phyloP scores from a whole-genome alignment of 2,113 vertebrate species.

The Oreochromis tanganicae region DNA sequence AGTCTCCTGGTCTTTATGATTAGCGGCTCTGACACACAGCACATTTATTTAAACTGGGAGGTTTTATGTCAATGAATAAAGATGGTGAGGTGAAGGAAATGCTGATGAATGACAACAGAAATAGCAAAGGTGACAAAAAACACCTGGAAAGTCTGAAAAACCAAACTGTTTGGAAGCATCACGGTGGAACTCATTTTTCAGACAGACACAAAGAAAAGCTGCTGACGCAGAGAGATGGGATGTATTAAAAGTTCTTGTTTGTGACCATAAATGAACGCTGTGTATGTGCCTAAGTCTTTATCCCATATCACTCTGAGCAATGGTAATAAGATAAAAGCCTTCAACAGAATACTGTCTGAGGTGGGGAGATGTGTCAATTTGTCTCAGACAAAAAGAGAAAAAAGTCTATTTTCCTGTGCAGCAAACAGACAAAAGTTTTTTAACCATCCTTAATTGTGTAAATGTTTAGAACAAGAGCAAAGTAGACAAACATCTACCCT shows the following conservation, averaged over 20 bases:
- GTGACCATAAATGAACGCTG: slow-evolving; percentile 7
- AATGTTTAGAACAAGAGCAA: neutral
- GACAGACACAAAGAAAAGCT: neutral
- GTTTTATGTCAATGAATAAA: neutral
- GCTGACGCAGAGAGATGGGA: slow-evolving; percentile 20
- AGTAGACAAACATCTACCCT: neutral
- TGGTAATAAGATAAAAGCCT: slow-evolving; percentile 1
- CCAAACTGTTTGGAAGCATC: neutral
- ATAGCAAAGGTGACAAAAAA: neutral
- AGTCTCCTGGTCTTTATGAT: neutral
- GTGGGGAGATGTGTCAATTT: neutral
- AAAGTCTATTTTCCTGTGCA: neutral
- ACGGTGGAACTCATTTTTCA: slow-evolving; percentile 16
- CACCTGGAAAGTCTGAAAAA: neutral
- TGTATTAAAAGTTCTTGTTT: slow-evolving; percentile 5
- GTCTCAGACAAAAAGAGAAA: neutral
- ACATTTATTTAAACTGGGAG: neutral
- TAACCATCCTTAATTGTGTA: neutral
- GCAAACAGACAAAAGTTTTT: neutral
- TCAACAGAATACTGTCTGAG: neutral
- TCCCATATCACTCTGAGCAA: neutral
- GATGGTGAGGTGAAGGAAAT: neutral
- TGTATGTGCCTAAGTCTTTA: neutral
- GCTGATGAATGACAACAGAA: neutral
- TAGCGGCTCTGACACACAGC: neutral